phyloP scores from a whole-genome alignment of 2,888 invertebrate genomes.

The Tryphoninae sp. region DNA sequence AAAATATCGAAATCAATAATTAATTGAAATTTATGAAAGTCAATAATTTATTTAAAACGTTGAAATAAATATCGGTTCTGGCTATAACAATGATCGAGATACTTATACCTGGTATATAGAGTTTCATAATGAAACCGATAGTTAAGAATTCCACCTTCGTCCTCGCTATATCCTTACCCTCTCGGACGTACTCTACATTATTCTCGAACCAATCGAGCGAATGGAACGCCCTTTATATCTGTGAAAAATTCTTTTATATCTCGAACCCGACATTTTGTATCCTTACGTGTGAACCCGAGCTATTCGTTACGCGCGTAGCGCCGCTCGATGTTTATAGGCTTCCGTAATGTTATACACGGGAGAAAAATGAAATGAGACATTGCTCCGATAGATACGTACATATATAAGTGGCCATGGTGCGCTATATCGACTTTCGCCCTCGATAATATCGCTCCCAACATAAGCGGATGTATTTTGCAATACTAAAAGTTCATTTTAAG shows the following conservation, averaged over 20 bases:
- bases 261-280: conserved; percentile 4
- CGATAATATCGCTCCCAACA: conserved; percentile 14
- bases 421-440: conserved; percentile 34
- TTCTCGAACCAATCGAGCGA: conserved; percentile 36
- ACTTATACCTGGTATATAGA: not conserved
- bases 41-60: too few species aligned
- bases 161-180: not conserved
- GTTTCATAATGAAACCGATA: not conserved
- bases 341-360: conserved; percentile 7
- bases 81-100: not conserved
- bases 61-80: too few species aligned
- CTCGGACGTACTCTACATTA: not conserved
- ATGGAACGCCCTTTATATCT: conserved; percentile 22
- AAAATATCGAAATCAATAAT: too few species aligned
- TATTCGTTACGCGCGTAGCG: conserved; percentile 15
- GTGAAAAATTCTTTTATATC: conserved; percentile 20
- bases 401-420: not conserved
- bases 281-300: conserved; percentile 39
- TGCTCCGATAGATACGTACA: conserved; percentile 3
- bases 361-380: conserved; percentile 11
- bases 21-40: too few species aligned
- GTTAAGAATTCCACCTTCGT: conserved; percentile 7
- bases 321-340: conserved; percentile 6
- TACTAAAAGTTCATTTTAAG: too few species aligned
- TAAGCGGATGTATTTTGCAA: not conserved